These are phyloP conservation scores for Micrastur ruficollis DNA, from an alignment of 2,797 vertebrate genomes.

Conservation along the genomic window DNA sequence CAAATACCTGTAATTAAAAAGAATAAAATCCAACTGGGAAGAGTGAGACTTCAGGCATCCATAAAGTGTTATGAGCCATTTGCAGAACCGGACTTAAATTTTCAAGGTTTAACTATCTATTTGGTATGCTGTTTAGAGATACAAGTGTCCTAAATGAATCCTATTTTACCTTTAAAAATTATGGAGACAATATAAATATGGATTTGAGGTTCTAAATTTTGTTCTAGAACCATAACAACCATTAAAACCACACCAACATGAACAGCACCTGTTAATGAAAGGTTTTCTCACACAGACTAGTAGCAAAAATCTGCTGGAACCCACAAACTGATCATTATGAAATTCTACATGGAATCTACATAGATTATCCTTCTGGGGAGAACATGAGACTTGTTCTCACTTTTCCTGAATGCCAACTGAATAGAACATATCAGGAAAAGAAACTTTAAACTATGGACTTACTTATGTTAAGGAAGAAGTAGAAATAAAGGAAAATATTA, in stretches of 20 bases:
- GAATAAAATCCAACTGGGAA: background rate
- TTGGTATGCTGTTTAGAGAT: background rate
- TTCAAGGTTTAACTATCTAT: background rate
- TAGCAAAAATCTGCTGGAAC: background rate
- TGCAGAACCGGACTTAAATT: background rate
- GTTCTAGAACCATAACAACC: background rate
- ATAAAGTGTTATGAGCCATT: background rate
- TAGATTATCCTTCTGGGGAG: background rate
- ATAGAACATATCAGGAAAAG: background rate
- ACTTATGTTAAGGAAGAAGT: background rate
- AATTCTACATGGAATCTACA: background rate
- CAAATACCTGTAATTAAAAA: background rate
- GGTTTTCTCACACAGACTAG: background rate
- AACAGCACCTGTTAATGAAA: background rate
- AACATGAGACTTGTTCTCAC: background rate
- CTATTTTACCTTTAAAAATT: background rate
- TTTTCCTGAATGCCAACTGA: background rate
- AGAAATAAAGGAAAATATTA: background rate
- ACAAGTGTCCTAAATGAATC: background rate
- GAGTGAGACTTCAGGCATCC: background rate
- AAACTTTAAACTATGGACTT: background rate
- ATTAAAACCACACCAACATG: background rate
- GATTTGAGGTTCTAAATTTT: background rate
- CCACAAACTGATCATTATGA: background rate
- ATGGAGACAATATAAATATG: background rate